A percentile compares a stretch with the other conserved stretches of the same genome.
Conservation (phyloP, 2,113 vertebrate species). For the Parus major region DNA sequence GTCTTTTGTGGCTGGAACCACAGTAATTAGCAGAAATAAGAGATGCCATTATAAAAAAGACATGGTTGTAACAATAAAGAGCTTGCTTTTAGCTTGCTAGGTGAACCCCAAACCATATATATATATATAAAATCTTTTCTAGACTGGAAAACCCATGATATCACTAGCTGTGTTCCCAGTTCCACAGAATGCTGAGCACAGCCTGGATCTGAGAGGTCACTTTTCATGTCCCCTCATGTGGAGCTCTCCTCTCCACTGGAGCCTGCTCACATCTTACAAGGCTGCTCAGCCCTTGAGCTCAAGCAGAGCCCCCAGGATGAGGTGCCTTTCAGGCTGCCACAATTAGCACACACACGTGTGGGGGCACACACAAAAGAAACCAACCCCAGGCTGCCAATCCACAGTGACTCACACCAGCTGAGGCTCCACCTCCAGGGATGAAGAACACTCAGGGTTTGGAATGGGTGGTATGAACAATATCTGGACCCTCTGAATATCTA, state of each 20-base stretch:
- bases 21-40: slow-evolving; percentile 5
- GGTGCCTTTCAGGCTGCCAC: neutral
- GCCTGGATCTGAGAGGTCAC: neutral
- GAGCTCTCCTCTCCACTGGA: neutral
- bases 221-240: neutral
- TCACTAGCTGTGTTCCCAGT: neutral
- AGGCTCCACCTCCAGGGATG: neutral
- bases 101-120: neutral
- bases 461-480: neutral
- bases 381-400: neutral
- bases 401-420: neutral
- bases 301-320: neutral
- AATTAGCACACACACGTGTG: neutral
- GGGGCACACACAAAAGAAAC: neutral
- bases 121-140: neutral
- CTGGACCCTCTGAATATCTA: neutral
- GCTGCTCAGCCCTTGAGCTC: neutral
- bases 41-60: neutral
- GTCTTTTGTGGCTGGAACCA: neutral
- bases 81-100: neutral
- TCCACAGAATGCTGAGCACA: neutral
- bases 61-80: neutral
- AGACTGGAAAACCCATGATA: neutral
- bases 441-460: neutral
- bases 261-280: neutral